Evolutionary conservation across 1,140 invertebrate genomes (phyloP), one percentile per base, ranked within the genome.

Genomic region (Zaprionus davidi): DNA sequence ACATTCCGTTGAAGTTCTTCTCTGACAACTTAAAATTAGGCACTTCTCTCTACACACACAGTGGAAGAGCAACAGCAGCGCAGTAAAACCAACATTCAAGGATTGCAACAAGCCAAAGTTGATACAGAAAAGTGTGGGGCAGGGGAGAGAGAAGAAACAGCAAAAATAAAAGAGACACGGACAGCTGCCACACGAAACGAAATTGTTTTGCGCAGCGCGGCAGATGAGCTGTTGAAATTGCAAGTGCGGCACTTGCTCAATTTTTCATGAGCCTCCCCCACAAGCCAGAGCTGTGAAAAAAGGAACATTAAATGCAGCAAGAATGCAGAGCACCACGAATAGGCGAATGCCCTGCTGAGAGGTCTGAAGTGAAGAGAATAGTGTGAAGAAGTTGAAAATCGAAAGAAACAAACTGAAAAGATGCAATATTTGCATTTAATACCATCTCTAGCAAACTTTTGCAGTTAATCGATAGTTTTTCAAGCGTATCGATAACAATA

Each of bases 241-340:
- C 85, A 88, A 88, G 84, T 88, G 85, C 84, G 85, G 84, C 81
- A 88, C 84, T 90, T 90, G 85, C 85, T 88, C 85, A 88, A 88
- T 88, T 90, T 88, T 88, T 88, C 85, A 88, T 88, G 84, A 90
- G 67, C 85, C 84, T 90, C 85, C 84, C 84, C 84, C 84, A 90
- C 84, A 78, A 83, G 67, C 57, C 51, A 71, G 20, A 55, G 69
- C 49, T 34, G 12, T 63, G 46, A 63, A 56, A 28, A 41, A 49
- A 74, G 38, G 28, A 69, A 49, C 36, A 59, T 63, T 53, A 66
- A 60, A 26, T 49, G 36, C 41, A 73, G 11, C 17, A 60, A 51
- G 66, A 71, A 55, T 75, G 26, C 11, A 6, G 3, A 41, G 17
- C 11, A 57, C 7, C 55, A 20, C 60, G 53, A 59, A 22, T 13